A percentile compares a stretch with the other conserved stretches of the same genome.
phyloP scores from a whole-genome alignment of 2,797 vertebrate species.

The Ceryle rudis region DNA sequence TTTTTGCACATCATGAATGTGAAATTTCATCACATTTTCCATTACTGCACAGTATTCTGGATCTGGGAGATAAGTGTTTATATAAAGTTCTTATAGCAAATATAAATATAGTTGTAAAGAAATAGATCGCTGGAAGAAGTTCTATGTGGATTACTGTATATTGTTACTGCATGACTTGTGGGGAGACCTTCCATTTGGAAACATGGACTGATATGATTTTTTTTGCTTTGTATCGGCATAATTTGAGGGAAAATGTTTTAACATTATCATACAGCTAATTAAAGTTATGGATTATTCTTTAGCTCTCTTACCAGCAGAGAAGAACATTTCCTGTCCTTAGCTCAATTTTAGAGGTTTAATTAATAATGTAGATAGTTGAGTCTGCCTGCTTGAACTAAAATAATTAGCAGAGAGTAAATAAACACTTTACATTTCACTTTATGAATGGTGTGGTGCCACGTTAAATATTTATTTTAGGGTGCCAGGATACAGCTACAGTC shows the following conservation, averaged over 20 bases:
- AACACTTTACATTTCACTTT: slow-evolving; percentile 52
- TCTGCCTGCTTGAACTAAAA: slow-evolving; percentile 57
- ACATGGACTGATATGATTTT: not conserved
- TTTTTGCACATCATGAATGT: not conserved
- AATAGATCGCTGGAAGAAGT: not conserved
- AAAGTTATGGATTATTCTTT: not conserved
- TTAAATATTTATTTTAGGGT: slow-evolving; percentile 50
- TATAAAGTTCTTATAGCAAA: not conserved
- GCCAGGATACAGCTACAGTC: not conserved
- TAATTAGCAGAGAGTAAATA: slow-evolving; percentile 69
- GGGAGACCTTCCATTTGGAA: not conserved
- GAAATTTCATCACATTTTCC: not conserved
- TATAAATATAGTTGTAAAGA: not conserved
- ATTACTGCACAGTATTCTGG: not conserved
- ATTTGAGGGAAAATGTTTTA: not conserved
- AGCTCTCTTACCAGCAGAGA: not conserved
- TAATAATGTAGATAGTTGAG: slow-evolving; percentile 52
- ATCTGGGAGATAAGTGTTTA: not conserved
- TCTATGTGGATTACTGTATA: not conserved
- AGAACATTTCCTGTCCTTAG: slow-evolving; percentile 38
- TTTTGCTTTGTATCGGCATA: not conserved
- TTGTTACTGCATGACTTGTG: not conserved
- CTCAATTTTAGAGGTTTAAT: slow-evolving; percentile 56
- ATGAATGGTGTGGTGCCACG: slow-evolving; percentile 55
- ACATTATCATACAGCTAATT: not conserved